A percentile compares a stretch with the other conserved stretches of the same genome.
These are phyloP conservation scores for Vimba vimba DNA, from an alignment of 2,113 vertebrate species.

Conservation along the genomic window DNA sequence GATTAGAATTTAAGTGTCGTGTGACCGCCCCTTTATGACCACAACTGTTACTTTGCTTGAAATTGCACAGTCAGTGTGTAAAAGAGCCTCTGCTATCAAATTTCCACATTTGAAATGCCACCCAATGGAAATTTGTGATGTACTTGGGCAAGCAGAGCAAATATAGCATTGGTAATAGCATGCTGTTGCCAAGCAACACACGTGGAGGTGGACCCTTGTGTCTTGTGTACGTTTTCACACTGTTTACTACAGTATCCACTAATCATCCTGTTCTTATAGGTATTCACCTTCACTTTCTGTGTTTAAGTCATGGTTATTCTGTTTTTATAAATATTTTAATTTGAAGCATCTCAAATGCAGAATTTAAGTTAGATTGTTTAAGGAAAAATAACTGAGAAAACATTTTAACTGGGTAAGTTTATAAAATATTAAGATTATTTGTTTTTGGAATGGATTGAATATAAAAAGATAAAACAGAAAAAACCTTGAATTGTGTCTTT, in stretches of 20 bases:
- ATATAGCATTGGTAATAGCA: conserved; percentile 32
- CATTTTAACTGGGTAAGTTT: conserved; percentile 33
- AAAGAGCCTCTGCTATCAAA: not conserved
- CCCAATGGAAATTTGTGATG: not conserved
- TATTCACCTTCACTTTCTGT: conserved; percentile 10
- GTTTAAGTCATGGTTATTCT: conserved; percentile 37
- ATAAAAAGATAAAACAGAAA: conserved; percentile 38
- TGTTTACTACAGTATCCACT: conserved; percentile 15
- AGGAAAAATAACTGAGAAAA: conserved; percentile 38
- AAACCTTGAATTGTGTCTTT: not conserved
- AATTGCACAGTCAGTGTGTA: not conserved
- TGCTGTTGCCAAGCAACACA: conserved; percentile 44
- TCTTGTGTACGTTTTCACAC: conserved; percentile 44
- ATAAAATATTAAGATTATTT: conserved; percentile 31
- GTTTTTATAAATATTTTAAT: conserved; percentile 40
- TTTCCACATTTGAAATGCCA: conserved; percentile 5
- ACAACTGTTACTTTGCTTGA: conserved; percentile 22
- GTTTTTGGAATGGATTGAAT: conserved; percentile 42
- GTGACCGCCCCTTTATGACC: conserved; percentile 14
- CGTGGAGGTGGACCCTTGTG: conserved; percentile 46
- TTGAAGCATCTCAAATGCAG: conserved; percentile 47
- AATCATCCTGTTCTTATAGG: conserved; percentile 17
- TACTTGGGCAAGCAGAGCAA: conserved; percentile 20
- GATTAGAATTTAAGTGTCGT: not conserved
- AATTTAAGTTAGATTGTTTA: conserved; percentile 62